Evolutionary conservation across 2,113 vertebrate species (phyloP).

Genomic region (Cygnus atratus): DNA sequence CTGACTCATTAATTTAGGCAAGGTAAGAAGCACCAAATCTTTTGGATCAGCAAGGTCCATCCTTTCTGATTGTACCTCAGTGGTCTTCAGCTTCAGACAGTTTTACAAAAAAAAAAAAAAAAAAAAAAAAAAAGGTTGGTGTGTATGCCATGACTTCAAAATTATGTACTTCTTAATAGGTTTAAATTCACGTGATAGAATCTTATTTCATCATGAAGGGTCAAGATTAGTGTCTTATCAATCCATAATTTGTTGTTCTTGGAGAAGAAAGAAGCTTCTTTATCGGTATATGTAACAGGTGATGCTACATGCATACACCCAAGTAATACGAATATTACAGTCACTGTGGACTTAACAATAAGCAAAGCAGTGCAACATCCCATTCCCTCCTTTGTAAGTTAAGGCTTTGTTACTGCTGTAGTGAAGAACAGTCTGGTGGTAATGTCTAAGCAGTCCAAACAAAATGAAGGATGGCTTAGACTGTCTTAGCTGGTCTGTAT

Average conservation of each 20-base stretch:
- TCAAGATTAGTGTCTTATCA: neutral
- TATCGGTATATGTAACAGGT: too few relatives aligned
- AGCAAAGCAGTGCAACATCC: neutral
- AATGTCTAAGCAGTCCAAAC: too few relatives aligned
- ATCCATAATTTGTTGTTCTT: neutral
- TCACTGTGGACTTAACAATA: neutral
- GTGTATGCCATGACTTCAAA: neutral
- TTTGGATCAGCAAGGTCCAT: neutral
- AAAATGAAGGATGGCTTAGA: neutral
- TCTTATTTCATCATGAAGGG: neutral
- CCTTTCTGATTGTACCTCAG: neutral
- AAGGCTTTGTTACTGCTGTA: neutral
- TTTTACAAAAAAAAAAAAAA: too few relatives aligned
- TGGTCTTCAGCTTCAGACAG: neutral
- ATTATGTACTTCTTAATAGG: neutral
- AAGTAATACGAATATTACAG: accelerated
- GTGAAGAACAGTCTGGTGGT: neutral
- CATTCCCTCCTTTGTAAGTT: neutral
- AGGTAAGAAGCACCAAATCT: neutral
- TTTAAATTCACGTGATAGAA: neutral
- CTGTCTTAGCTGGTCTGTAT: neutral
- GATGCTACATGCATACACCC: neutral
- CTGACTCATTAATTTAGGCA: neutral
- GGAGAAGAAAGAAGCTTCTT: neutral
- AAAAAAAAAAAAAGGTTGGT: neutral